Percentiles rank a stretch among this genome's conserved stretches.
These are phyloP conservation scores for Megalops atlanticus DNA, from an alignment of 2,113 vertebrate genomes.

Conservation along the genomic window DNA sequence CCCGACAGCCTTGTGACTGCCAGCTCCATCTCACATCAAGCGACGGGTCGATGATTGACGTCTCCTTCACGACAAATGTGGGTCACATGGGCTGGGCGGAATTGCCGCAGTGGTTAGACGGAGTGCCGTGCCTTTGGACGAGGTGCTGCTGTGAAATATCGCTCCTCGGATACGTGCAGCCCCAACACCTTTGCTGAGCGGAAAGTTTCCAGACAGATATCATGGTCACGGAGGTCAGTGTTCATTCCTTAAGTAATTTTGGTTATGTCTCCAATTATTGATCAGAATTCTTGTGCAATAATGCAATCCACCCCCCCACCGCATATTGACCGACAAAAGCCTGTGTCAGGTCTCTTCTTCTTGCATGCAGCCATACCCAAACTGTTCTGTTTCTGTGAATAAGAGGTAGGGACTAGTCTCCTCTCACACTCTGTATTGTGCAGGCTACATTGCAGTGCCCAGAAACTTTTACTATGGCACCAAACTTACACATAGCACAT, in stretches of 20 bases:
- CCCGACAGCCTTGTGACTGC: conserved; percentile 21
- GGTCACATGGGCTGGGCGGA: background rate
- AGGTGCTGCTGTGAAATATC: background rate
- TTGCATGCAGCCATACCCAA: background rate
- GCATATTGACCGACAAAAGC: background rate
- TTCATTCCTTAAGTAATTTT: no score
- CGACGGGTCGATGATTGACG: conserved; percentile 50
- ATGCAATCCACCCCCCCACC: background rate
- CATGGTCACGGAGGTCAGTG: background rate
- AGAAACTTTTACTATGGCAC: no score
- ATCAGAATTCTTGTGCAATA: background rate
- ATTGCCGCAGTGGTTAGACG: background rate
- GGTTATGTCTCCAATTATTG: background rate
- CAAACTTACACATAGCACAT: background rate
- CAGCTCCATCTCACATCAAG: conserved; percentile 50
- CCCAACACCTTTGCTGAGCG: background rate
- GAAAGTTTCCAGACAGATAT: background rate
- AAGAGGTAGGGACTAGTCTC: background rate
- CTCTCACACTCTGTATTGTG: background rate
- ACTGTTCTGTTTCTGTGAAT: background rate
- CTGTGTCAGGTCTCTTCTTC: background rate
- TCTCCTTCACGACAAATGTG: conserved; percentile 59
- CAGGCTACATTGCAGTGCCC: background rate
- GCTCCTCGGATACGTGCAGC: background rate
- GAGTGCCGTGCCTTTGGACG: background rate